Evolutionary conservation across 2,888 invertebrate species (phyloP).

Genomic region (Nowickia ferox): DNA sequence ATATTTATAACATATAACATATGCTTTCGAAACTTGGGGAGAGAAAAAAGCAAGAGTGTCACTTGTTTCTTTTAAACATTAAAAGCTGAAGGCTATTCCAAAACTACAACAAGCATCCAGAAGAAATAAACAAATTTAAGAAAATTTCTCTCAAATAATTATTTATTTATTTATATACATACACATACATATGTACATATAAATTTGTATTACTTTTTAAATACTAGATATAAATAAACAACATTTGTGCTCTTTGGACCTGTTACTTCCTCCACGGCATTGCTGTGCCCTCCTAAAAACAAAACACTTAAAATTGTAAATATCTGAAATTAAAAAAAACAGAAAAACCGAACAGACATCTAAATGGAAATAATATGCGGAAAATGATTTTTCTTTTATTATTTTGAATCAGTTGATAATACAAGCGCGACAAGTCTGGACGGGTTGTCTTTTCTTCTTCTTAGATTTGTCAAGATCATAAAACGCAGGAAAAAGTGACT

Average conservation of each 20-base stretch:
- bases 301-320: slow-evolving; percentile 62
- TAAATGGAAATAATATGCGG: slow-evolving; percentile 65
- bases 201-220: no score
- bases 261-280: neutral
- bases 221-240: slow-evolving; percentile 6
- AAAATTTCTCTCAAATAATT: slow-evolving; percentile 20
- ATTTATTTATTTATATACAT: neutral
- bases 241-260: slow-evolving; percentile 7
- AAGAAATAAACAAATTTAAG: slow-evolving; percentile 13
- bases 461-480: slow-evolving; percentile 62
- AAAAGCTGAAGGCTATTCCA: slow-evolving; percentile 33
- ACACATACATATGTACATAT: neutral
- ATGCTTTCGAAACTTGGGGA: neutral
- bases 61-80: slow-evolving; percentile 11
- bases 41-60: neutral
- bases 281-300: neutral
- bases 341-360: slow-evolving; percentile 29
- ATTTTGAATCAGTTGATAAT: slow-evolving; percentile 65
- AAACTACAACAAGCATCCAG: slow-evolving; percentile 15
- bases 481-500: slow-evolving; percentile 39
- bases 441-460: slow-evolving; percentile 18
- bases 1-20: neutral
- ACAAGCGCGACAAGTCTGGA: slow-evolving; percentile 69
- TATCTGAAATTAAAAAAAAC: slow-evolving; percentile 45
- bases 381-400: slow-evolving; percentile 58